Percentiles rank a stretch among this genome's conserved stretches.
Conservation (phyloP, 2,797 vertebrate genomes). For the Heteromormyrus szaboi region DNA sequence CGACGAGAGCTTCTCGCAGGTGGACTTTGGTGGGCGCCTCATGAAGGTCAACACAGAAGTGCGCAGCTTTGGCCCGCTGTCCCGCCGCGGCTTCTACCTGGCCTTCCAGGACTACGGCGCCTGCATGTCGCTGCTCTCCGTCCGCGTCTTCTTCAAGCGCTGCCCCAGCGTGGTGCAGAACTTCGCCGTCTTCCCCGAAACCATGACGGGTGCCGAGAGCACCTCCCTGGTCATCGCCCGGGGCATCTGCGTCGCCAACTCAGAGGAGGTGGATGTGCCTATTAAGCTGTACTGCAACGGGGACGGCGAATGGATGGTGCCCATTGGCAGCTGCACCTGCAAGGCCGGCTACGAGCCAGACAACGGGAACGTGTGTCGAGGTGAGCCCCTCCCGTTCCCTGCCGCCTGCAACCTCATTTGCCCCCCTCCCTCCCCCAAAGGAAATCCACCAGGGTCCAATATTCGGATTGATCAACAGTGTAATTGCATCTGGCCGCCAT, state of each 20-base stretch:
- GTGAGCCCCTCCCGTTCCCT: slow-evolving; percentile 42
- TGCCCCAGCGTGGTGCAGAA: slow-evolving; percentile 75
- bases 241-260: slow-evolving; percentile 67
- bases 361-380: slow-evolving; percentile 68
- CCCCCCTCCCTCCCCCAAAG: not conserved
- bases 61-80: slow-evolving; percentile 81
- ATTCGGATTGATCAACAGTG: not conserved
- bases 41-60: slow-evolving; percentile 98
- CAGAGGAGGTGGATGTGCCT: slow-evolving; percentile 90
- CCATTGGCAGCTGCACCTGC: slow-evolving; percentile 91
- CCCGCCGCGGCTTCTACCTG: slow-evolving; percentile 85
- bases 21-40: slow-evolving; percentile 91
- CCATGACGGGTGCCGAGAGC: slow-evolving; percentile 74
- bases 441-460: not conserved
- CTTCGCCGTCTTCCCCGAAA: slow-evolving; percentile 73
- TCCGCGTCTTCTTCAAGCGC: slow-evolving; percentile 92
- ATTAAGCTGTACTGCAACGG: slow-evolving; percentile 95
- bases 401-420: not conserved
- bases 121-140: slow-evolving; percentile 95
- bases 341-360: slow-evolving; percentile 76
- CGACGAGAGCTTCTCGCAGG: slow-evolving; percentile 96
- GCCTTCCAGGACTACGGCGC: slow-evolving; percentile 96
- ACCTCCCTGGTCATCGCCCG: slow-evolving; percentile 71
- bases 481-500: not conserved
- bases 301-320: slow-evolving; percentile 93